Evolutionary conservation across 2,113 vertebrate species (phyloP).

Genomic region (Cynoglossus semilaevis): DNA sequence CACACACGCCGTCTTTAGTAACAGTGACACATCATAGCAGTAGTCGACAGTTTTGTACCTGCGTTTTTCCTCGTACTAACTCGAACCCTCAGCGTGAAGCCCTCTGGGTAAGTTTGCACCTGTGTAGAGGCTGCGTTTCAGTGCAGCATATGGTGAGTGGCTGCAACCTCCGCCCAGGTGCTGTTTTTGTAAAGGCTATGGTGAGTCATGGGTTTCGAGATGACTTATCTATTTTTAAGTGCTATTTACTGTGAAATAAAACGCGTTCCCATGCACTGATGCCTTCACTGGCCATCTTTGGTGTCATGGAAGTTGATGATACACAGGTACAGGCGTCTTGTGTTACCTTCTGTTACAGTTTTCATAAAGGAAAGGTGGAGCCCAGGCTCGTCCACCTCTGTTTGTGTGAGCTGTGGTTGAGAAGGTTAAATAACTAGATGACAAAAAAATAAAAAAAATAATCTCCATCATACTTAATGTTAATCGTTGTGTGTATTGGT

Average conservation of each 20-base stretch:
- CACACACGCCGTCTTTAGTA: background rate
- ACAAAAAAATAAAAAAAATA: too few species aligned
- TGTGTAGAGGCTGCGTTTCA: slow-evolving; percentile 24
- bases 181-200: slow-evolving; percentile 19
- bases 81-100: slow-evolving; percentile 31
- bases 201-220: slow-evolving; percentile 49
- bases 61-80: slow-evolving; percentile 14
- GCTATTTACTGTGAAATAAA: slow-evolving; percentile 34
- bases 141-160: slow-evolving; percentile 3
- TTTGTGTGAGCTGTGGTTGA: background rate
- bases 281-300: slow-evolving; percentile 1
- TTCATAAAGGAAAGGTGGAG: background rate
- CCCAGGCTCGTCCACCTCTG: slow-evolving; percentile 4
- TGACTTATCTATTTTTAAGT: slow-evolving; percentile 41
- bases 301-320: slow-evolving; percentile 9
- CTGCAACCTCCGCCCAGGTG: slow-evolving; percentile 25
- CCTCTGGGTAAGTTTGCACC: slow-evolving; percentile 1
- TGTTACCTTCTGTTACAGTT: background rate
- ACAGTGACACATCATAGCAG: slow-evolving; percentile 49
- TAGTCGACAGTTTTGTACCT: slow-evolving; percentile 48
- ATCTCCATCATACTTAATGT: too few species aligned
- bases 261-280: slow-evolving; percentile 20
- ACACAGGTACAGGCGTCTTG: background rate
- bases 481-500: too few species aligned
- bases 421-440: too few species aligned